Evolutionary conservation across 2,797 vertebrate genomes (phyloP), one percentile per base, ranked within the genome.

Genomic region (Sebastes oblongus): DNA sequence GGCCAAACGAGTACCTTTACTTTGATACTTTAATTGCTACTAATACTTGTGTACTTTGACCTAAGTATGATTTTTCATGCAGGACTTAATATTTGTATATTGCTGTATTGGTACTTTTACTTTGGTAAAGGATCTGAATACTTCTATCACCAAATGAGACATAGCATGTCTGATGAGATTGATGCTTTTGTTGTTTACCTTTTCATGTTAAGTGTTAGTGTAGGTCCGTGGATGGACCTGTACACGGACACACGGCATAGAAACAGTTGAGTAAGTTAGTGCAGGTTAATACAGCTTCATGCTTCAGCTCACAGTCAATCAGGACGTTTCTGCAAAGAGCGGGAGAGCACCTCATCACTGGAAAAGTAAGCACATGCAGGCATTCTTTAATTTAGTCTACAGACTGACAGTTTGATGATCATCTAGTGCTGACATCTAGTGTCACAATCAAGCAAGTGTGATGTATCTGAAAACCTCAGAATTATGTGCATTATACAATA

Each of bases 371-470:
- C 13, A 29, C 59, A 62, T 59, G 36, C 30, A 18, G 39, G 39
- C 39, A 16, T 8, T 34, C n/a, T 30, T 20, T 46, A 4, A 56
- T 18, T n/a, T 32, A 7, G 58, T 52, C 18, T 1, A 25, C 54
- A 36, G 22, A 29, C 36, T 24, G 76, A 61, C 36, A 59, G 36
- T 39, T 24, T 29, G 30, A 59, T 30, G 29, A 46, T 54, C 16
- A 52, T 72, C 50, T 27, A 25, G 9, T 73, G 54, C 60, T 77
- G 82, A 80, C 78, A 84, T 71, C 88, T 88, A 78, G 67, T 81
- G 90, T 77, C 70, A 69, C 14, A 3, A 39, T 34, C 4, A 75
- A 64, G 69, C 27, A 64, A 60, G 30, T 78, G 27, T 20, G 16
- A 69, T 34, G 25, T 0, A 61, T 30, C 18, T 59, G 16, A 52